Percentiles rank a stretch among this genome's conserved stretches.
Conservation (phyloP, 2,797 vertebrate genomes). For the Bothrops alternatus region DNA sequence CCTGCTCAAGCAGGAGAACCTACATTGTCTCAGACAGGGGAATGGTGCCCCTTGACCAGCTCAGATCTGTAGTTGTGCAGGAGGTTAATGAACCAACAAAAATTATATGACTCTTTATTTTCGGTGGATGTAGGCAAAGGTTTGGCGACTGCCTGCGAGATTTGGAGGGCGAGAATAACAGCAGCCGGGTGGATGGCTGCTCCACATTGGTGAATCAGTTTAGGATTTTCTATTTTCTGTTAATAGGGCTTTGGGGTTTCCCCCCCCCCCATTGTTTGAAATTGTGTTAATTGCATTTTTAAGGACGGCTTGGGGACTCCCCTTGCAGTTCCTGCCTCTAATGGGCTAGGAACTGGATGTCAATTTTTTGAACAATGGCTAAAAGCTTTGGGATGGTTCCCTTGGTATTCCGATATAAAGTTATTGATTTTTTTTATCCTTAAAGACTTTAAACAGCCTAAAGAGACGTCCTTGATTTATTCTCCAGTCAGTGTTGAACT, state of each 20-base stretch:
- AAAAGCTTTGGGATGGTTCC: background rate
- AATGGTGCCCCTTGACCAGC: background rate
- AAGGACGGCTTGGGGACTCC: background rate
- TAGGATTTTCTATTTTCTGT: background rate
- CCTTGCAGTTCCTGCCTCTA: background rate
- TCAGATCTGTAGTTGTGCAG: background rate
- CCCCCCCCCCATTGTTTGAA: background rate
- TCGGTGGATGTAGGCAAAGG: background rate
- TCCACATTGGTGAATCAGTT: background rate
- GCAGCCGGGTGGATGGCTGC: background rate
- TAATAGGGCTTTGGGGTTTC: background rate
- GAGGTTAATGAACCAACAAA: background rate
- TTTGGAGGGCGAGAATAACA: background rate
- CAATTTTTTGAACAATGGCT: background rate
- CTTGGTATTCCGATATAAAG: background rate
- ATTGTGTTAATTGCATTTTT: background rate
- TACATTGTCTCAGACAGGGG: too few relatives aligned
- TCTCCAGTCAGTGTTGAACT: background rate
- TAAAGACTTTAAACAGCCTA: background rate
- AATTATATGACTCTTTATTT: background rate
- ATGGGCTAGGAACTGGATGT: background rate
- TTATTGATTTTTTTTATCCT: background rate
- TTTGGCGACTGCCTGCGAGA: background rate
- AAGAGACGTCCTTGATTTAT: background rate
- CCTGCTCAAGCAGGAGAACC: too few relatives aligned